Base-by-base conservation (phyloP, 2,888 invertebrate genomes). In the Acrobasis repandana region DNA sequence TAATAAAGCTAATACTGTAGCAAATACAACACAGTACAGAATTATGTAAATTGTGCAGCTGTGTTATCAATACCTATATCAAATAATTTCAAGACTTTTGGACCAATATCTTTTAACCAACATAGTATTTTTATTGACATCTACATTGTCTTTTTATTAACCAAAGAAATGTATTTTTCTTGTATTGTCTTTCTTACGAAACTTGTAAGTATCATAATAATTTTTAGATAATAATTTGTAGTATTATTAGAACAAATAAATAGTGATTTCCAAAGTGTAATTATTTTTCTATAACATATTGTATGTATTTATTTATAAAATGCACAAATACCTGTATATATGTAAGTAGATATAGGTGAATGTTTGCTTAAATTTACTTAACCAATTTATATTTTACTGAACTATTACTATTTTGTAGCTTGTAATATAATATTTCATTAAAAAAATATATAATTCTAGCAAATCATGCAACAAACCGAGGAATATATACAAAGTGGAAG, bases 161-260 rank as follows among this genome's bases (percentile, higher is more conserved):
- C 73, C 73, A 71, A 71, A 72, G 68, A 67, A 62, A 18, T 60
- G 6, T 66, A 67, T 68, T 63, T 58, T 68, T 64, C 28, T n/a
- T n/a, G n/a, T n/a, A n/a, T n/a, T 43, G 11, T 43, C 56, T 52
- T 63, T 61, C 59, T 61, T 6, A 65, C 63, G 70, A 67, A 62
- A 64, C 54, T 64, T 65, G 60, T 69, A 70, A 61, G 64, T 65
- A 68, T 28, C 59, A 56, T n/a, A n/a, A n/a, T n/a, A n/a, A n/a
- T n/a, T n/a, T n/a, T n/a, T n/a, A 65, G 65, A 56, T 58, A 5
- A 49, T 65, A 64, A 65, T 50, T 52, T 69, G 71, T 61, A 11
- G 56, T 58, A 66, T 20, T 33, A 34, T 47, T 47, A 47, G 56
- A 74, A 64, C 63, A 74, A 66, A 54, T 54, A 28, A n/a, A n/a